Percentiles rank a stretch among this genome's conserved stretches.
These are phyloP conservation scores for Phycodurus eques DNA, from an alignment of 2,113 vertebrate species.

Conservation along the genomic window DNA sequence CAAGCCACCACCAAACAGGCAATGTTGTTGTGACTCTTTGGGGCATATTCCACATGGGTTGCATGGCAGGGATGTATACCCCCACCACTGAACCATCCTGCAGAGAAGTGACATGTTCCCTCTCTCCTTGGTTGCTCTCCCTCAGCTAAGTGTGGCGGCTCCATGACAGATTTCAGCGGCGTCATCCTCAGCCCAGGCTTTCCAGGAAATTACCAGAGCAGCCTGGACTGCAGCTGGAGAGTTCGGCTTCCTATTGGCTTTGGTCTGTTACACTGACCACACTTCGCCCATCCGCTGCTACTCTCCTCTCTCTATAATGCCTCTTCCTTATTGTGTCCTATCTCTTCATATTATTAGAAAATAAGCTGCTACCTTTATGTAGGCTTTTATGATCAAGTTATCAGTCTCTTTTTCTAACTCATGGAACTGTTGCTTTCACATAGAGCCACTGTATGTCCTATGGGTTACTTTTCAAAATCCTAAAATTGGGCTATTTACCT, in stretches of 20 bases:
- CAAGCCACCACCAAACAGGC: conserved; percentile 46
- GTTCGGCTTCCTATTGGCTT: conserved; percentile 91
- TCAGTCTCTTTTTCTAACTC: not conserved
- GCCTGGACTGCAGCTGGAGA: conserved; percentile 94
- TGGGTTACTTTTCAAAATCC: not conserved
- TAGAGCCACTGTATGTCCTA: not conserved
- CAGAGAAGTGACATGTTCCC: conserved; percentile 55
- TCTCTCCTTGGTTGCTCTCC: conserved; percentile 60
- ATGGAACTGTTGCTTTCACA: not conserved
- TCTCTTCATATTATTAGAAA: not conserved
- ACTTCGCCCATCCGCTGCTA: conserved; percentile 1
- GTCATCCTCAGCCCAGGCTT: conserved; percentile 96
- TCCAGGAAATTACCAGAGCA: conserved; percentile 97
- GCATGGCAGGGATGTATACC: conserved; percentile 14
- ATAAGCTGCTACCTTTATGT: not conserved
- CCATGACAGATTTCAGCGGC: conserved; percentile 88
- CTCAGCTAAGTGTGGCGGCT: conserved; percentile 90
- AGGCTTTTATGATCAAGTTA: not conserved
- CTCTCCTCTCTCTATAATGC: not conserved
- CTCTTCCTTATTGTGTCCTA: not conserved
- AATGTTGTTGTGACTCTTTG: conserved; percentile 11
- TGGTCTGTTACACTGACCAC: conserved; percentile 69
- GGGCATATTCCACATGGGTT: conserved; percentile 21
- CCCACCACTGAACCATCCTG: conserved; percentile 7
- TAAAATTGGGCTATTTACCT: not conserved